Evolutionary conservation across 2,888 invertebrate species (phyloP).

Genomic region (Xanthia togata): DNA sequence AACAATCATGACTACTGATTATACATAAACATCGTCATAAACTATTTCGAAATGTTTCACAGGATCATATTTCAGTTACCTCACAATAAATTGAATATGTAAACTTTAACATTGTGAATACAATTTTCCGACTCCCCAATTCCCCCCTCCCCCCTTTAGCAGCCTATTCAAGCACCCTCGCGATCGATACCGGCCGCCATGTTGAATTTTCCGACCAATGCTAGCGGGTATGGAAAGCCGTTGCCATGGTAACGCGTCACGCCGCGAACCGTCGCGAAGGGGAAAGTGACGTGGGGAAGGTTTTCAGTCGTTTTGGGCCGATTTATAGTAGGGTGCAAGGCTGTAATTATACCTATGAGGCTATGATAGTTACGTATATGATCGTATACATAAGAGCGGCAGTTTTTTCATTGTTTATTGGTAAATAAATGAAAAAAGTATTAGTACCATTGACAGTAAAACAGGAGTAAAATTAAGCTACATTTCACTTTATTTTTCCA

Average conservation of each 20-base stretch:
- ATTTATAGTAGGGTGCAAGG: conserved; percentile 58
- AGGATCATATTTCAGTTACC: conserved; percentile 52
- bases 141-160: conserved; percentile 70
- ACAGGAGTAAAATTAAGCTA: neutral
- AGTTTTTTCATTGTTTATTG: neutral
- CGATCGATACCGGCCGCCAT: conserved; percentile 89
- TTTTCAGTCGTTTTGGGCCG: conserved; percentile 69
- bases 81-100: conserved; percentile 59
- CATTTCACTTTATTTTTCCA: neutral
- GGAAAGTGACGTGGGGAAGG: conserved; percentile 86
- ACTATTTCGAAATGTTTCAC: conserved; percentile 20
- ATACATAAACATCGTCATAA: too few relatives aligned
- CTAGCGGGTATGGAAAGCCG: conserved; percentile 87
- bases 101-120: conserved; percentile 72
- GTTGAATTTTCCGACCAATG: conserved; percentile 90
- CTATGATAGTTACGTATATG: conserved; percentile 34
- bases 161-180: conserved; percentile 70
- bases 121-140: conserved; percentile 74
- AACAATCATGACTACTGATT: too few relatives aligned
- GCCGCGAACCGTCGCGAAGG: conserved; percentile 76
- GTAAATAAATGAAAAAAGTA: neutral
- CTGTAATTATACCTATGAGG: conserved; percentile 61
- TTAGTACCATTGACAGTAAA: neutral
- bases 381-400: conserved; percentile 13
- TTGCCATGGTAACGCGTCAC: conserved; percentile 82